phyloP scores from a whole-genome alignment of 2,113 vertebrate species.

The Tragelaphus scriptus region DNA sequence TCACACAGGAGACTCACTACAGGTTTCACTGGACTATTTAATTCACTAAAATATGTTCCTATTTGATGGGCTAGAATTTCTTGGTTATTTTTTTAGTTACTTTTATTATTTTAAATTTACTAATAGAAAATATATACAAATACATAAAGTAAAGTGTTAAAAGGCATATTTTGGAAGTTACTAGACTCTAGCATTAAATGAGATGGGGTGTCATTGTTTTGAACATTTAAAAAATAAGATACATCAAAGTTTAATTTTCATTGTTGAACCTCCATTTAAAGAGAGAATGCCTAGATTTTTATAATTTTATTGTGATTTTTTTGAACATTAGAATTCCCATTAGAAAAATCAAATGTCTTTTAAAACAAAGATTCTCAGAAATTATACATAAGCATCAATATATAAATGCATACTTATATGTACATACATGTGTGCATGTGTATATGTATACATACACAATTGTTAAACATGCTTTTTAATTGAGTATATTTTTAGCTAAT shows the following conservation, averaged over 20 bases:
- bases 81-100: not conserved
- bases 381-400: not conserved
- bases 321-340: not conserved
- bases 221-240: not conserved
- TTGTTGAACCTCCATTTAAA: not conserved
- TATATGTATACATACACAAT: not conserved
- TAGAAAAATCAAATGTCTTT: not conserved
- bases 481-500: not conserved
- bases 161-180: not conserved
- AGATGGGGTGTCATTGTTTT: not conserved
- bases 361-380: not conserved
- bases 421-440: not conserved
- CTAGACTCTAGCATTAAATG: constrained; percentile 4
- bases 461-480: not conserved
- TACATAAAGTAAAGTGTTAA: not conserved
- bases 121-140: not conserved
- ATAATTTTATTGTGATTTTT: not conserved
- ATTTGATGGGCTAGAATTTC: not conserved
- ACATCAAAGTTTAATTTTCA: not conserved
- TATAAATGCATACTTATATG: not conserved
- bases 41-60: constrained; percentile 11
- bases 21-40: not conserved
- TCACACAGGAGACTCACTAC: not conserved
- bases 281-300: not conserved
- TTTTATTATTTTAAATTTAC: not conserved